Percentiles rank a stretch among this genome's conserved stretches.
phyloP scores from a whole-genome alignment of 2,797 vertebrate species.

The Alca torda region DNA sequence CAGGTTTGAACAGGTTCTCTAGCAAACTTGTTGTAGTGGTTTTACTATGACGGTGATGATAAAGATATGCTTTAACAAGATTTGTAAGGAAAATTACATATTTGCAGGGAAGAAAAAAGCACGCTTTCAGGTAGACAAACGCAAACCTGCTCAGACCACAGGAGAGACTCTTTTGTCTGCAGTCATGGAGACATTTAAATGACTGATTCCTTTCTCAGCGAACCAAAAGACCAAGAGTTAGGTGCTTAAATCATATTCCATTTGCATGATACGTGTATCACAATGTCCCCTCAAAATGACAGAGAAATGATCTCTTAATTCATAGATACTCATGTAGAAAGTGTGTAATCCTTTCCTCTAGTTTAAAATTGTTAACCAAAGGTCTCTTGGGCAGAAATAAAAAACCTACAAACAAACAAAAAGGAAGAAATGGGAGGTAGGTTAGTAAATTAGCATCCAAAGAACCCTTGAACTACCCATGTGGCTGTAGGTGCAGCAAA shows the following conservation, averaged over 20 bases:
- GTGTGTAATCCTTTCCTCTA: not conserved
- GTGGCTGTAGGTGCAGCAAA: not conserved
- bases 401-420: not conserved
- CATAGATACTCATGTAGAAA: not conserved
- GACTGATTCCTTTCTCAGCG: conserved; percentile 8
- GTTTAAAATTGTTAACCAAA: not conserved
- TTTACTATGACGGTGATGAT: not conserved
- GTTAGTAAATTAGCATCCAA: not conserved
- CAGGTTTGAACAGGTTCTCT: conserved; percentile 12
- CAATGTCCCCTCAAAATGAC: not conserved
- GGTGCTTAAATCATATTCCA: not conserved
- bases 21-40: conserved; percentile 6
- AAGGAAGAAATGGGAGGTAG: not conserved
- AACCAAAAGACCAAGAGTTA: not conserved
- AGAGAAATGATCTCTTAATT: not conserved
- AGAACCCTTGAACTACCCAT: not conserved
- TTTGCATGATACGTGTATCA: not conserved
- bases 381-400: not conserved
- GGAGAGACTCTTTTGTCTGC: conserved; percentile 20
- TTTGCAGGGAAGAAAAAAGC: not conserved
- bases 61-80: conserved; percentile 14
- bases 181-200: conserved; percentile 44
- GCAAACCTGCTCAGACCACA: not conserved
- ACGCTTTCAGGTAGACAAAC: not conserved
- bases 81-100: conserved; percentile 47